phyloP scores from a whole-genome alignment of 2,113 vertebrate species.

The Colistium nudipinnis region DNA sequence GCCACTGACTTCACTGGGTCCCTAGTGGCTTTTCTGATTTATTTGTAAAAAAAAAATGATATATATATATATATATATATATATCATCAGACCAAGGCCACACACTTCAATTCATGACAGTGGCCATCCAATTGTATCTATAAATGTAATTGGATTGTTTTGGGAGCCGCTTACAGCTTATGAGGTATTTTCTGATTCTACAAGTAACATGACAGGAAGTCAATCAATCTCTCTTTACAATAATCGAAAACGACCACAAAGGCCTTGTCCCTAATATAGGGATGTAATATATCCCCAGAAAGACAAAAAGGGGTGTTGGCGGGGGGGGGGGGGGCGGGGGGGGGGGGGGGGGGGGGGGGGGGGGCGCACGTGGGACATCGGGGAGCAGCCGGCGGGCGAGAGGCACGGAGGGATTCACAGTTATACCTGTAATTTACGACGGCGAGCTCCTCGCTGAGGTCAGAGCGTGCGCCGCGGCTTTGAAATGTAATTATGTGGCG shows the following conservation, averaged over 20 bases:
- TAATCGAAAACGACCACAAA: conserved; percentile 11
- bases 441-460: conserved; percentile 60
- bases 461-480: conserved; percentile 54
- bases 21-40: conserved; percentile 2
- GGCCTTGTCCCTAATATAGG: conserved; percentile 32
- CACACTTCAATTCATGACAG: too few species aligned
- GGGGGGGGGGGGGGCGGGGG: not conserved
- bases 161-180: not conserved
- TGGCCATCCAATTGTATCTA: not conserved
- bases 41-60: conserved; percentile 8
- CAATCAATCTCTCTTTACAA: conserved; percentile 19
- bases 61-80: too few species aligned
- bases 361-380: not conserved
- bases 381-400: not conserved
- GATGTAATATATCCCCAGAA: too few species aligned
- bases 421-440: conserved; percentile 51
- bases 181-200: too few species aligned
- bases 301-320: not conserved
- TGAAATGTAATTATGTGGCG: conserved; percentile 80
- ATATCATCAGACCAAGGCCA: not conserved
- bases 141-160: not conserved
- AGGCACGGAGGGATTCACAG: conserved; percentile 5
- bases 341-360: not conserved
- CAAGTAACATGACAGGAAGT: conserved; percentile 1
- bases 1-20: not conserved